Evolutionary conservation across 2,797 vertebrate species (phyloP), one percentile per base, ranked within the genome.

Genomic region (Microctenopoma lineatum): DNA sequence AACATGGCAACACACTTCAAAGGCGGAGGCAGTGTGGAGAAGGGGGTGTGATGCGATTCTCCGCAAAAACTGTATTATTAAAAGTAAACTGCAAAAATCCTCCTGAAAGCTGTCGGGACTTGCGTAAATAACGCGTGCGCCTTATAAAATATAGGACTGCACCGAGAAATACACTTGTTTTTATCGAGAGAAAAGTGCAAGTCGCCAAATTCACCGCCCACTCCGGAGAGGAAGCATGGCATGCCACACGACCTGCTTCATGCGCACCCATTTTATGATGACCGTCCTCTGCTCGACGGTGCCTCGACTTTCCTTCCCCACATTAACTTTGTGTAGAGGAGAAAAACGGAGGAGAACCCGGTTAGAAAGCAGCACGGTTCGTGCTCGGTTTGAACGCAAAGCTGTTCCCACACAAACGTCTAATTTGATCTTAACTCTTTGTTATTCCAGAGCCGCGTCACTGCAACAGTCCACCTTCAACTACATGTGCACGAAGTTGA

Each of bases 1-100:
- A 93, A 95, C 92, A 95, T 95, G 93, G 94, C 94, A 93, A 92
- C 92, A 90, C 88, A 84, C 90, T 92, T 91, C 87, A 92, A 90
- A 90, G 84, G 87, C 89, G 89, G 87, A 88, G 90, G 89, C 76
- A 84, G 83, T 46, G 83, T 64, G 88, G 80, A 58, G 81, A 84
- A 75, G 84, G 90, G 85, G 89, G 90, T 86, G 88, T 91, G 87
- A 88, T 89, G 87, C 86, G 88, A 90, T 89, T 86, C 81, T 77
- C 77, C 56, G 76, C 77, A 54, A 85, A 84, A 60, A 53, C 80
- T 62, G 13, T 26, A 73, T 70, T 51, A 58, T 29, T 50, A 7
- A 60, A 61, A 36, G 46, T 32, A 77, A 87, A 91, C 63, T 70
- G 71, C 6, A 26, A 39, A 84, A 80, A 59, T 44, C 1, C 13